phyloP scores from a whole-genome alignment of 2,797 vertebrate species.

The Lacerta agilis region DNA sequence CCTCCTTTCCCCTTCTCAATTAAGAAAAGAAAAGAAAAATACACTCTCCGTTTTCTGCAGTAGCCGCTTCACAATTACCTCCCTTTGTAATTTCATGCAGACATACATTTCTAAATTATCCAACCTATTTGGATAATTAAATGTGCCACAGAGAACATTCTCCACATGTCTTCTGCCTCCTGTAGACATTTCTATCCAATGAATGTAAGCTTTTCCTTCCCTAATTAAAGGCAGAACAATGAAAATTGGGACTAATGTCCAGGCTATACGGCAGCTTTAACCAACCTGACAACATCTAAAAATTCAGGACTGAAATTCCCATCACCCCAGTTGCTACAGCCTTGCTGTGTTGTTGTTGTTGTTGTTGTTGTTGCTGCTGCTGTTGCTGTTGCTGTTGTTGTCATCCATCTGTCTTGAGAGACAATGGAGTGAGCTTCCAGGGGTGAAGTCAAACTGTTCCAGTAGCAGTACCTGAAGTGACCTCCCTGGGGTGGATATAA shows the following conservation, averaged over 20 bases:
- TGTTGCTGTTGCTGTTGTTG: no score
- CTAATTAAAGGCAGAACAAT: background rate
- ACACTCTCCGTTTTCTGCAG: conserved; percentile 39
- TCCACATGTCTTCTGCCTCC: conserved; percentile 28
- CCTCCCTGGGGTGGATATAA: no score
- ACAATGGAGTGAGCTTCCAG: no score
- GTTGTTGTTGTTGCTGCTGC: no score
- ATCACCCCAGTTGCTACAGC: no score
- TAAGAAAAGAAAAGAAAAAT: conserved; percentile 25
- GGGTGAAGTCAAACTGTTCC: no score
- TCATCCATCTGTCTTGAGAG: no score
- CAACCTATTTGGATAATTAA: conserved; percentile 54
- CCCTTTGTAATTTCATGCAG: conserved; percentile 33
- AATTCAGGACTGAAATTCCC: no score
- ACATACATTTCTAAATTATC: conserved; percentile 58
- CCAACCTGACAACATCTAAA: no score
- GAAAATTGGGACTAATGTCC: background rate
- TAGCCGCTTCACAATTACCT: conserved; percentile 49
- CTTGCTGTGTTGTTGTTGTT: no score
- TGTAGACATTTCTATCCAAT: conserved; percentile 9
- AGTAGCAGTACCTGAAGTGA: no score
- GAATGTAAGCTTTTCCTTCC: background rate
- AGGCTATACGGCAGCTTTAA: background rate
- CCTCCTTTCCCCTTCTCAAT: conserved; percentile 16
- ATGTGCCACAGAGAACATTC: conserved; percentile 54